Evolutionary conservation across 1,140 invertebrate genomes (phyloP), one percentile per base, ranked within the genome.

Genomic region (Cotesia chilonis): DNA sequence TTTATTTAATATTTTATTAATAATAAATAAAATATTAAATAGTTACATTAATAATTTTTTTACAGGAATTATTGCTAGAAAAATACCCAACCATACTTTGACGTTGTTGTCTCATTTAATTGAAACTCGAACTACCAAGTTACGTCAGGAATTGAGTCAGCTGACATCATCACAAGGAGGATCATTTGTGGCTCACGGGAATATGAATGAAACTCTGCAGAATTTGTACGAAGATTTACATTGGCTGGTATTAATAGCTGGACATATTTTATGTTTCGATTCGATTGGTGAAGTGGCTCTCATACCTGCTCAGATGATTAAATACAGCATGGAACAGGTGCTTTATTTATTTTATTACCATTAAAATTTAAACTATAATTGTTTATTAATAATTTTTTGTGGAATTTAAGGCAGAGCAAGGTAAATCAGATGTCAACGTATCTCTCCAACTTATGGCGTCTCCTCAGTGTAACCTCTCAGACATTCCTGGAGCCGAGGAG

Each of bases 181-280:
- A 87, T 89, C 9, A 88, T 51, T 12, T 6, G 36, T n/a, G 47
- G 52, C 68, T 88, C 41, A 89, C 5, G 41, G 41, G 10, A 47
- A 6, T 47, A 47, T 47, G 41, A 47, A 47, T 47, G 47, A 28
- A 28, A 5, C 38, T 35, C n/a, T 95, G 9, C 87, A 90, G 72
- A 89, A 86, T 74, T 78, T 94, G 0, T 94, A 93, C 83, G 95
- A 97, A 87, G 95, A 97, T 87, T 83, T 97, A 2, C 95, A 97
- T 83, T 97, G 95, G 96, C 89, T 95, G 17, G 82, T 96, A 3
- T 88, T 97, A 71, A 91, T 96, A 68, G 87, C 93, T 73, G 94
- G 94, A 88, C 89, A 93, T 83, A 87, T 93, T 1, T 82, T 94
- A 60, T 90, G 91, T 57, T 90, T 92, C 84, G 91, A 93, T 71